Base-by-base conservation (phyloP, 1,140 invertebrate species). In the Plectus sambesii region DNA sequence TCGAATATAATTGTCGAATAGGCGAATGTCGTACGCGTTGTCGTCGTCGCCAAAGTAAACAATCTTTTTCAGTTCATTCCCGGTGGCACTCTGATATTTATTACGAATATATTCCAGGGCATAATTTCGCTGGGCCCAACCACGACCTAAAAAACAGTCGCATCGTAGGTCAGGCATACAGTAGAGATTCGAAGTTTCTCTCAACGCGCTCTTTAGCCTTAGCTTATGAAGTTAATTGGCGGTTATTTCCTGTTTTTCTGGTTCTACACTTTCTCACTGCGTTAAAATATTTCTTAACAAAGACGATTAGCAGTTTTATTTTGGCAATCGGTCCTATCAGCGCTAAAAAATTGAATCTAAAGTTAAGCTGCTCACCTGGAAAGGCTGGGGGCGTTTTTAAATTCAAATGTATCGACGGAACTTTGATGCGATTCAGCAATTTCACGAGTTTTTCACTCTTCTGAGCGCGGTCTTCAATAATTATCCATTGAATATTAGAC, bases 401-500 rank as follows among this genome's bases (percentile, higher is more conserved):
- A 74, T 1, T 78, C 77, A 71, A 78, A 75, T 2, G 90, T 70
- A 73, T 88, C 85, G 23, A 85, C 87, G 61, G 81, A 82, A 47
- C 75, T 67, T 1, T 87, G 63, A 6, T 75, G 75, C 12, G 81
- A 29, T 75, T 71, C 8, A 96, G 68, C 5, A 97, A 75, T 51
- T 82, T 81, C 1, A 73, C 76, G 0, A 97, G 87, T 38, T 92
- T 71, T 25, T 75, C 63, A 1, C 83, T 85, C 61, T 83, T 87
- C 8, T 69, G 70, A 2, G 76, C 70, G 0, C 84, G 74, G 72
- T 97, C 92, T 73, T 97, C 92, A 5, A 97, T 78, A 29, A 97
- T 69, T 56, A 97, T 85, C 92, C 92, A 97, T 69, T 96, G 87
- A 43, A 96, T 75, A 66, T 87, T 85, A 42, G 82, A 80, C 24